Evolutionary conservation across 2,797 vertebrate species (phyloP).

Genomic region (Trachurus trachurus): DNA sequence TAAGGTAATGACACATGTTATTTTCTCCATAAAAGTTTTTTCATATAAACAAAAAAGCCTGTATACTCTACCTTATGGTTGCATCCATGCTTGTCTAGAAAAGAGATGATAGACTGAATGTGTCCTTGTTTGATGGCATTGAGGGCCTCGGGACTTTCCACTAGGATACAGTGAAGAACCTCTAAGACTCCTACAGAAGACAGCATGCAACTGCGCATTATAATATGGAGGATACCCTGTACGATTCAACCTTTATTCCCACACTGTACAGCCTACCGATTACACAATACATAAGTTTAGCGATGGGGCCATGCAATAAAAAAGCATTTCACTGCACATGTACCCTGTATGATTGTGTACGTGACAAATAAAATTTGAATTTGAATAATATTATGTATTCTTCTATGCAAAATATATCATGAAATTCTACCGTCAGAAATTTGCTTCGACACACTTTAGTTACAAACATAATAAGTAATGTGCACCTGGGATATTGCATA

Average conservation of each 20-base stretch:
- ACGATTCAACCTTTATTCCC: no score
- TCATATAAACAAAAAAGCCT: not conserved
- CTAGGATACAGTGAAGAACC: slow-evolving; percentile 94
- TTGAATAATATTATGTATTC: no score
- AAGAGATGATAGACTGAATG: slow-evolving; percentile 94
- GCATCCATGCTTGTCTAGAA: slow-evolving; percentile 94
- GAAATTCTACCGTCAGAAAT: no score
- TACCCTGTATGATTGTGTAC: no score
- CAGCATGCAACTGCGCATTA: not conserved
- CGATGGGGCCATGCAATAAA: no score
- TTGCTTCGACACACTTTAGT: not conserved
- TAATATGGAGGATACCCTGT: not conserved
- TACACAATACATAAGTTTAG: no score
- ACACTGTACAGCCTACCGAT: no score
- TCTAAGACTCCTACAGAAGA: slow-evolving; percentile 91
- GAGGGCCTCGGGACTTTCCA: slow-evolving; percentile 95
- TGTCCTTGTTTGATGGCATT: slow-evolving; percentile 95
- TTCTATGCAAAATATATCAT: no score
- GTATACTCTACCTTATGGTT: slow-evolving; percentile 90
- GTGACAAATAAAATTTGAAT: no score
- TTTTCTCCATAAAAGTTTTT: not conserved
- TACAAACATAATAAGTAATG: not conserved
- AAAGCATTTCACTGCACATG: no score
- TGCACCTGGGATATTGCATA: not conserved
- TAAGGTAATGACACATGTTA: not conserved